These are phyloP conservation scores for Clytia hemisphaerica DNA, from an alignment of 30 jellyfish, hydroid and myxozoan species.

Conservation along the genomic window DNA sequence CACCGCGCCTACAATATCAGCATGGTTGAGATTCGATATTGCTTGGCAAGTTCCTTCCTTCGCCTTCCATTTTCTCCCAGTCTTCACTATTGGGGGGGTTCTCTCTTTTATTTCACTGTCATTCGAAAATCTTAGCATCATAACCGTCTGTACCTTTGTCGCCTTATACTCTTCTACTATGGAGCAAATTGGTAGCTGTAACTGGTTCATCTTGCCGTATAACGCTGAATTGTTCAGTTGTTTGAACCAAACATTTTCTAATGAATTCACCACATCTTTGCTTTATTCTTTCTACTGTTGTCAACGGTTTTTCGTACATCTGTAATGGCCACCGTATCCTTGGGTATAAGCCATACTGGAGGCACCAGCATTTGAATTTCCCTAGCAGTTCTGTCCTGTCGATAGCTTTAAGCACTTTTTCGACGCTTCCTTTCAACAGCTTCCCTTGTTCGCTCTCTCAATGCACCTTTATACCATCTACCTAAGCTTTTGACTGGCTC, in stretches of 20 bases:
- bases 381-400: constrained; percentile 1
- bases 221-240: constrained; percentile 11
- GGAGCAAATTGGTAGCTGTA: not conserved
- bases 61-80: too few species aligned
- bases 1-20: too few species aligned
- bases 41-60: not conserved
- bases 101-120: constrained; percentile 10
- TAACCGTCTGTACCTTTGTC: too few species aligned
- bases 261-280: not conserved
- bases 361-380: not conserved
- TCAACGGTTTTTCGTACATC: constrained; percentile 6
- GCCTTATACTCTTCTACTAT: not conserved
- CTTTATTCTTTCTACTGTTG: constrained; percentile 4
- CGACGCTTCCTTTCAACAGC: not conserved
- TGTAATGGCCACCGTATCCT: not conserved
- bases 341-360: constrained; percentile 8
- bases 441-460: not conserved
- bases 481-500: not conserved
- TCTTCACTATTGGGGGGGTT: constrained; percentile 7
- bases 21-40: too few species aligned
- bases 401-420: not conserved
- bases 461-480: constrained; percentile 1
- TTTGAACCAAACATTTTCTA: not conserved
- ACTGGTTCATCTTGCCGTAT: not conserved
- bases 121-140: constrained; percentile 9